These are phyloP conservation scores for Caranx ignobilis DNA, from an alignment of 2,113 vertebrate genomes.

Conservation along the genomic window DNA sequence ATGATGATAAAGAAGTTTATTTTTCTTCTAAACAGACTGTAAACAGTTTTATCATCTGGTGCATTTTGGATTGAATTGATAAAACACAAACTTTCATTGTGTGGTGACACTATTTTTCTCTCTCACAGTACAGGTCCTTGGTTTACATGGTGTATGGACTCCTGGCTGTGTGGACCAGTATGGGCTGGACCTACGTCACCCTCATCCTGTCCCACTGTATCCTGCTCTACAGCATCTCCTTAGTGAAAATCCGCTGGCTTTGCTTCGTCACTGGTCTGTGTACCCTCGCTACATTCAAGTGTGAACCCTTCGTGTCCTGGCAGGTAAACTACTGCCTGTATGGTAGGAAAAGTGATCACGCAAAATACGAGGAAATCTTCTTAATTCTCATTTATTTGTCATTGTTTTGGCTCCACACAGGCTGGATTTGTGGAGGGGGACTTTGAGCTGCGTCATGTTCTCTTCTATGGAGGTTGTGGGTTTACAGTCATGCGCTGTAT, in stretches of 20 bases:
- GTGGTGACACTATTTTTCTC: background rate
- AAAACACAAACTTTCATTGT: background rate
- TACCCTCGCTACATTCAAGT: slow-evolving; percentile 92
- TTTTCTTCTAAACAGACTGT: background rate
- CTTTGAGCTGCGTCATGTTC: slow-evolving; percentile 92
- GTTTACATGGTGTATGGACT: slow-evolving; percentile 89
- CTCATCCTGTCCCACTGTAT: slow-evolving; percentile 93
- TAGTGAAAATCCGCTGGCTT: slow-evolving; percentile 93
- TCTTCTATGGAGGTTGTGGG: slow-evolving; percentile 92
- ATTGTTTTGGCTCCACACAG: slow-evolving; percentile 48
- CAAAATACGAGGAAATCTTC: background rate
- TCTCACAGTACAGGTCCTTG: slow-evolving; percentile 89
- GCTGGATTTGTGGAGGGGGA: slow-evolving; percentile 87
- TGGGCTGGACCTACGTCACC: slow-evolving; percentile 91
- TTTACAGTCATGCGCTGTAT: slow-evolving; percentile 95
- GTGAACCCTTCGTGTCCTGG: slow-evolving; percentile 93
- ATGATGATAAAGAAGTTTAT: background rate
- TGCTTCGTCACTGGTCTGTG: slow-evolving; percentile 89
- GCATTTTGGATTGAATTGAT: background rate
- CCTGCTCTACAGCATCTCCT: slow-evolving; percentile 89
- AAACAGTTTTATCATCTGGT: background rate
- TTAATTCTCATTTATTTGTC: background rate
- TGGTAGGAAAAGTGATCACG: background rate
- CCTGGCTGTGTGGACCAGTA: slow-evolving; percentile 89
- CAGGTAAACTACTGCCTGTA: slow-evolving; percentile 84